Evolutionary conservation across 2,797 vertebrate species (phyloP), one percentile per base, ranked within the genome.

Genomic region (Intellagama lesueurii): DNA sequence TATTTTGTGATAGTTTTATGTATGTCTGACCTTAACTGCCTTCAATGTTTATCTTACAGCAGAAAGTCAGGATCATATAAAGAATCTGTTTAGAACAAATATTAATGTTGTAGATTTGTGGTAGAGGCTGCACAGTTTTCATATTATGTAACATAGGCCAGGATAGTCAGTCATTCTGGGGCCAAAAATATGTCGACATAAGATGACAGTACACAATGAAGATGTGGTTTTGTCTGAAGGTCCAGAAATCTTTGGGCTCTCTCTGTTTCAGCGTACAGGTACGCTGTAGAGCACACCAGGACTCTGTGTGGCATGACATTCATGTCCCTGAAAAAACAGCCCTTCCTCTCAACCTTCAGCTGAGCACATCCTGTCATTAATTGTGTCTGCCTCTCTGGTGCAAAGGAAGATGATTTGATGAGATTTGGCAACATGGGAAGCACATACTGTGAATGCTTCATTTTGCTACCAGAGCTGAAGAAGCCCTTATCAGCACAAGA

Each of bases 401-500:
- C 5, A 44, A 84, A 60, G 81, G 47, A 32, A 7, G 1, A 44
- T 77, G 52, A 85, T 83, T 75, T 0, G 0, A 17, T 64, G 52
- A 86, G 14, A 85, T 60, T 32, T 91, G 28, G 77, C 87, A 86
- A 76, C 70, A 83, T 40, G 89, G 68, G 32, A 91, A 64, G 44
- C 77, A 0, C 0, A 81, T 32, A 35, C 1, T 16, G 5, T 52
- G 87, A 69, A n/a, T 0, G 11, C 22, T 19, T 60, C 5, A 35
- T 0, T 5, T 49, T 89, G 84, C 87, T 91, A 88, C 40, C 47
- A 86, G 64, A 66, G 30, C 86, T 68, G 85, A 76, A 94, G 89
- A 92, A 72, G 68, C 84, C 88, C 90, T 95, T 95, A 94, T 93
- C 92, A 90, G 90, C 22, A 64, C 77, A 70, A 3, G 0, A 1